Base-by-base conservation (phyloP, 2,113 vertebrate genomes). In the Ariopsis seemanni region DNA sequence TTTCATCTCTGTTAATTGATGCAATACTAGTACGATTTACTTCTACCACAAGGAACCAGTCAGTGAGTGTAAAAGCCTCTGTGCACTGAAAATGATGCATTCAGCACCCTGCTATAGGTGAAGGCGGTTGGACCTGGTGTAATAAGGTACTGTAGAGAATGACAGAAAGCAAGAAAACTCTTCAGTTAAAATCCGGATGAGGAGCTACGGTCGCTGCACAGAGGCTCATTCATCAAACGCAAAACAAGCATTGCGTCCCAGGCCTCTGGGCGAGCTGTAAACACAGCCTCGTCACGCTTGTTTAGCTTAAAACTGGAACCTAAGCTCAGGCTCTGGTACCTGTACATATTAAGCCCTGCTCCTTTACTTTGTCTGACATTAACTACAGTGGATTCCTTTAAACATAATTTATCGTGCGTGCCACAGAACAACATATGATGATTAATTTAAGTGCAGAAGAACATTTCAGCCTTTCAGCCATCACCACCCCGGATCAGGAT, bases 101-200 rank as follows among this genome's bases (percentile, higher is more conserved):
- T 60, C 25, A 75, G 86, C 58, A 72, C 65, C 27, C 81, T 50
- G 60, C 88, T 79, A 48, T 87, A 88, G n/a, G 65, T 20, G 53
- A 25, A 63, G 72, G 88, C 57, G 81, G 80, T 9, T 80, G 20
- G 34, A 42, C 58, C 42, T n/a, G 75, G 62, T 80, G 69, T 20
- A 75, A 63, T 78, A 58, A 30, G 67, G 79, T 25, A 8, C 42
- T 34, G 57, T 57, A 84, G 75, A 84, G 77, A 84, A 67, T n/a
- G 10, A 84, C 50, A 34, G 74, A 82, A 86, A 91, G 55, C 52
- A 48, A 60, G 85, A 89, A 63, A 83, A 83, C 80, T 89, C 79
- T 89, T 87, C 91, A 92, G 90, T 93, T 92, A 93, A 89, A 92
- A 86, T 75, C 86, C 89, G 85, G 89, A 55, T 87, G 89, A 85